Conservation (phyloP, 2,113 vertebrate genomes). For the Arenaria interpres region DNA sequence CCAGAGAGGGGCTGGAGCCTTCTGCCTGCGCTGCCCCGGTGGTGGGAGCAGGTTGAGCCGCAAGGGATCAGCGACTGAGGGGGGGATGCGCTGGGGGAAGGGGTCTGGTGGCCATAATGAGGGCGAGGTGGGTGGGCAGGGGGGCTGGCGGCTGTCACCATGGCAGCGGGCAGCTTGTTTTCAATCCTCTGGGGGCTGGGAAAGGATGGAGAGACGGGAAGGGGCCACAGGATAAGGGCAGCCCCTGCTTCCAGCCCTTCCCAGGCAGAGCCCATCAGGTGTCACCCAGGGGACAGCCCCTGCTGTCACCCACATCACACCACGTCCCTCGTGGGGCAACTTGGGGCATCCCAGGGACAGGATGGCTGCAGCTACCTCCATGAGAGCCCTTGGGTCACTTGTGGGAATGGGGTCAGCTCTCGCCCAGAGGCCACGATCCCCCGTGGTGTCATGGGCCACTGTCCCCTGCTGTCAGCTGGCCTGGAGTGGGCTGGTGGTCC, state of each 20-base stretch:
- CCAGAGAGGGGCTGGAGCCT: not conserved
- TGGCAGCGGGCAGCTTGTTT: not conserved
- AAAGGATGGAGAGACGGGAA: not conserved
- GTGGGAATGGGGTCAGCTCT: fast-evolving
- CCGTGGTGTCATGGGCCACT: fast-evolving
- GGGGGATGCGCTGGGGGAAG: not conserved
- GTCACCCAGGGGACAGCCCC: not conserved
- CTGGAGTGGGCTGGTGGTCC: not conserved
- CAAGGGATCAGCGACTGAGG: not conserved
- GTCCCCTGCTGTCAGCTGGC: not conserved
- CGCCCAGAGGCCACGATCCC: not conserved
- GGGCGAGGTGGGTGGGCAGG: not conserved
- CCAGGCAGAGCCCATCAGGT: not conserved
- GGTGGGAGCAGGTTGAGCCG: not conserved
- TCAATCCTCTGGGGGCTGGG: constrained; percentile 8
- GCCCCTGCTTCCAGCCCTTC: not conserved
- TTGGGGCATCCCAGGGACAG: fast-evolving
- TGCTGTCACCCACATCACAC: not conserved
- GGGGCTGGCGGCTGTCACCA: not conserved
- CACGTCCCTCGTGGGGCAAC: fast-evolving
- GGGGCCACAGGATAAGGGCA: not conserved
- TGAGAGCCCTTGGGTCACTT: not conserved
- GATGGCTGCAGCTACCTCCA: not conserved
- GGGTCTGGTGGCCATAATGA: not conserved
- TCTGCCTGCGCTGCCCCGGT: not conserved